phyloP scores from a whole-genome alignment of 2,888 invertebrate genomes.

The Phymatocera aterrima region DNA sequence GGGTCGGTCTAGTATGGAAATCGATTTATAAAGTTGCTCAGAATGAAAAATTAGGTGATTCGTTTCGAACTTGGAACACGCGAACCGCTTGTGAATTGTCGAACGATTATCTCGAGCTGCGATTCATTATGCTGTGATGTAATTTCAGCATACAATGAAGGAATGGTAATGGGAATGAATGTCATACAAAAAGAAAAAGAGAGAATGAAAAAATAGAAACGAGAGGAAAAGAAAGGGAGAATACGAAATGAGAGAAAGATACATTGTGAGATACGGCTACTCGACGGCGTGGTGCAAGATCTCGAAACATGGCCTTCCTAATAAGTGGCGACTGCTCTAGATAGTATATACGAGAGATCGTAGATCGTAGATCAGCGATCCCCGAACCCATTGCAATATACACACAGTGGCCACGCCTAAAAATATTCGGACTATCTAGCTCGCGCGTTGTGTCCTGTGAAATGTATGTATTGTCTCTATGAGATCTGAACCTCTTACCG shows the following conservation, averaged over 20 bases:
- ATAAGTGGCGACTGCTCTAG: constrained; percentile 37
- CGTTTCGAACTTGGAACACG: no score
- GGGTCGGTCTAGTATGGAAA: no score
- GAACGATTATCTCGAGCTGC: no score
- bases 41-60: no score
- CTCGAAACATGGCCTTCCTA: constrained; percentile 38
- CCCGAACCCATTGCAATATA: no score
- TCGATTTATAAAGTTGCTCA: no score
- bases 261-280: not conserved
- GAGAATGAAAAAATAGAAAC: no score
- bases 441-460: not conserved
- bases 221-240: not conserved
- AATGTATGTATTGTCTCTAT: constrained; percentile 45
- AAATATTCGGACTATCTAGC: constrained; percentile 4
- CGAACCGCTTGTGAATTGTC: no score
- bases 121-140: no score
- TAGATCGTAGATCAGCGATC: constrained; percentile 43
- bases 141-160: no score
- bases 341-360: no score
- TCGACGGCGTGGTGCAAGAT: constrained; percentile 20
- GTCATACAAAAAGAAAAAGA: not conserved
- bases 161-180: not conserved
- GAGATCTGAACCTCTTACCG: constrained; percentile 38
- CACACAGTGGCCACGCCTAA: constrained; percentile 44
- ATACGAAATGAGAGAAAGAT: not conserved